Percentiles rank a stretch among this genome's conserved stretches.
phyloP scores from a whole-genome alignment of 2,888 invertebrate species.

The Lasioglossum villosulum region DNA sequence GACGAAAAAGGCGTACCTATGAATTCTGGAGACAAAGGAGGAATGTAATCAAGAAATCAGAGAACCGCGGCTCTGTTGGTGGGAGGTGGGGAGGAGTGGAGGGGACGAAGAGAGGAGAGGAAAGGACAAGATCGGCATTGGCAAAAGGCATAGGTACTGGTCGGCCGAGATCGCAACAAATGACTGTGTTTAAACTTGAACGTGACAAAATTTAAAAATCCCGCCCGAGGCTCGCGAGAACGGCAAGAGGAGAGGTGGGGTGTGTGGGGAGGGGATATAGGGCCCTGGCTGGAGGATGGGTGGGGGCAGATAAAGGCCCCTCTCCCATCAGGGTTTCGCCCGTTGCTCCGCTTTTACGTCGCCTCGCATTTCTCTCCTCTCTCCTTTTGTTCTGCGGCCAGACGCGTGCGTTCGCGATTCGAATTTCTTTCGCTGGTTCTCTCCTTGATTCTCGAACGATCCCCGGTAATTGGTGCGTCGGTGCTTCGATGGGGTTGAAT shows the following conservation, averaged over 20 bases:
- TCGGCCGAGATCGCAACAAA: conserved; percentile 77
- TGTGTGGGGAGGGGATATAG: background rate
- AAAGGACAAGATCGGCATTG: conserved; percentile 72
- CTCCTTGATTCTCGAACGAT: conserved; percentile 27
- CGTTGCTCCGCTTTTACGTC: conserved; percentile 57
- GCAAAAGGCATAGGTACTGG: conserved; percentile 75
- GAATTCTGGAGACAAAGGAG: conserved; percentile 74
- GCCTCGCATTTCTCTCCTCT: conserved; percentile 54
- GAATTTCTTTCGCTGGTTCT: conserved; percentile 53
- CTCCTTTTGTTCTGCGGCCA: conserved; percentile 53
- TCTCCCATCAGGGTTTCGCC: conserved; percentile 21
- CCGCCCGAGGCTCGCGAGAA: conserved; percentile 61
- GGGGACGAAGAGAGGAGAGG: conserved; percentile 19
- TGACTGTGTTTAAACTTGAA: conserved; percentile 84
- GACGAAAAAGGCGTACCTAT: conserved; percentile 60
- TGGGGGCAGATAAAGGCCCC: conserved; percentile 36
- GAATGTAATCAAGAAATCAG: conserved; percentile 74
- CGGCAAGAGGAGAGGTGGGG: conserved; percentile 33
- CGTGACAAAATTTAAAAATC: conserved; percentile 84
- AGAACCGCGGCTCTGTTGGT: conserved; percentile 35
- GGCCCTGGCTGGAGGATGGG: background rate
- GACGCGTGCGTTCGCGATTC: conserved; percentile 67
- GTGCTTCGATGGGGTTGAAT: conserved; percentile 20
- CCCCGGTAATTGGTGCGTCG: conserved; percentile 35
- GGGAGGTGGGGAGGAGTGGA: conserved; percentile 20